Evolutionary conservation across 2,888 invertebrate genomes (phyloP), one percentile per base, ranked within the genome.

Genomic region (Parelbella ahira): DNA sequence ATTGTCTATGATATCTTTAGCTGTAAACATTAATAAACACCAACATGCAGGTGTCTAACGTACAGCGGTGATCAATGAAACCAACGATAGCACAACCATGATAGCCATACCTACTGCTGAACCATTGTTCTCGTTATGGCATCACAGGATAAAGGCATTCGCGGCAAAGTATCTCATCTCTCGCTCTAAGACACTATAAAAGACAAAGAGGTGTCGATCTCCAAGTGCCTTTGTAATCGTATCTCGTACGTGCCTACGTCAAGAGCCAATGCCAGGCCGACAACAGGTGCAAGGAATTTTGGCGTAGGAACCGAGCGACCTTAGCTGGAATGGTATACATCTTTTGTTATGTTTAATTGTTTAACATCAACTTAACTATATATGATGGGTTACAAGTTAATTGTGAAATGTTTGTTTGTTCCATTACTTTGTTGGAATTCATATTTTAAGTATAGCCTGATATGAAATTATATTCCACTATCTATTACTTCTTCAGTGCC

Each of bases 301-400:
- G 62, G 73, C 73, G 71, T 71, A 76, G 76, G 76, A 63, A 63
- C 59, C n/a, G n/a, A n/a, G n/a, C 63, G 68, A 62, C 76, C 79
- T 75, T 61, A 61, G 52, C 69, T 52, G 60, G 70, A 76, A 33
- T 27, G 73, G n/a, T n/a, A 39, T 32, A 24, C 32, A 25, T 32
- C 32, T 6, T 39, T 39, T 39, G 39, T 32, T 39, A 4, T 39
- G 24, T 30, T 39, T 30, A 11, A 24, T 39, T 25, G 25, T 39
- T 32, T 25, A 20, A 20, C 18, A 32, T 32, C 8, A 19, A 12
- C 25, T 32, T 39, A 20, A 20, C 19, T 32, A 29, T 25, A 39
- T 25, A 25, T n/a, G n/a, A n/a, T n/a, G n/a, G n/a, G n/a, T n/a
- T n/a, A n/a, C n/a, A n/a, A n/a, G n/a, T n/a, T n/a, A n/a, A n/a